These are phyloP conservation scores for Eudasyphora cyanicolor DNA, from an alignment of 2,888 invertebrate genomes.

Conservation along the genomic window DNA sequence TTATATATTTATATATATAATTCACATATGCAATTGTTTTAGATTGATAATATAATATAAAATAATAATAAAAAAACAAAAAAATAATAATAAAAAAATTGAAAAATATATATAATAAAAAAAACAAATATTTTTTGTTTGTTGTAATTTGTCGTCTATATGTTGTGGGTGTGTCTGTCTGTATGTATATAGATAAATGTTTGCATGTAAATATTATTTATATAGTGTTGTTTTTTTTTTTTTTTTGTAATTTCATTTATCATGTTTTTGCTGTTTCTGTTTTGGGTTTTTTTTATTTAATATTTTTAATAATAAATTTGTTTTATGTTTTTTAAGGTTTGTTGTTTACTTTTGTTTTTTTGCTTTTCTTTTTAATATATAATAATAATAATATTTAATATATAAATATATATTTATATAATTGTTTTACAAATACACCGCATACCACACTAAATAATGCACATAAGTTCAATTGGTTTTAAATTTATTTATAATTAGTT, in stretches of 20 bases:
- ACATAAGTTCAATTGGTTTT: slow-evolving; percentile 70
- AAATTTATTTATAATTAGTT: slow-evolving; percentile 61
- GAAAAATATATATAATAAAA: slow-evolving; percentile 32
- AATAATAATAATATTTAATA: slow-evolving; percentile 61
- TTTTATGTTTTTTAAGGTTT: slow-evolving; percentile 50
- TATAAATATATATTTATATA: slow-evolving; percentile 61
- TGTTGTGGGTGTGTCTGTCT: slow-evolving; percentile 36
- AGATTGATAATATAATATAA: not conserved
- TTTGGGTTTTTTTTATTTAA: slow-evolving; percentile 30
- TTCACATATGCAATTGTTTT: slow-evolving; percentile 33
- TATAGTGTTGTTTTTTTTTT: slow-evolving; percentile 42
- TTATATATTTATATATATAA: slow-evolving; percentile 53
- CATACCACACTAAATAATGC: slow-evolving; percentile 72
- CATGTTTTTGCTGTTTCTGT: slow-evolving; percentile 23
- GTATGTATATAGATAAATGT: slow-evolving; percentile 49
- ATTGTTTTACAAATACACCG: slow-evolving; percentile 70
- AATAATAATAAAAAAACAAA: not conserved
- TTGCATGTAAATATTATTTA: slow-evolving; percentile 41
- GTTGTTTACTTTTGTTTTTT: slow-evolving; percentile 31
- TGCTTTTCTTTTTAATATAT: slow-evolving; percentile 59
- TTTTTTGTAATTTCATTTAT: slow-evolving; percentile 51
- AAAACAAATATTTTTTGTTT: not conserved
- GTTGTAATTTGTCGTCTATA: slow-evolving; percentile 23
- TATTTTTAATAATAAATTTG: slow-evolving; percentile 50
- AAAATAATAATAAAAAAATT: slow-evolving; percentile 6